These are phyloP conservation scores for Butorides virescens DNA, from an alignment of 2,113 vertebrate genomes.

Conservation along the genomic window DNA sequence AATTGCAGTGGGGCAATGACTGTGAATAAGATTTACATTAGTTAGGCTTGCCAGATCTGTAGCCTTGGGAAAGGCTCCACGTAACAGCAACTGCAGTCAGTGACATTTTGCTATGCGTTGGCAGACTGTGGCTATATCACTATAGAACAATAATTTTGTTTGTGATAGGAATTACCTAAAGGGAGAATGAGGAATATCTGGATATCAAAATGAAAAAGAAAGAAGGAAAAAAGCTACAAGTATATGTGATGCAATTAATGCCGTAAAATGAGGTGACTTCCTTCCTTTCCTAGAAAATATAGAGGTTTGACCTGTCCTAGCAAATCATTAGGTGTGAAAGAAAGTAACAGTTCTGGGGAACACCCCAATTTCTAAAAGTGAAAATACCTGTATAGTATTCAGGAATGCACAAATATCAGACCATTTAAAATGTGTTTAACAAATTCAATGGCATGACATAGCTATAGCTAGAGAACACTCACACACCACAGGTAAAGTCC, in stretches of 20 bases:
- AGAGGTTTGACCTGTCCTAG: background rate
- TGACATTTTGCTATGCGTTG: background rate
- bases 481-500: background rate
- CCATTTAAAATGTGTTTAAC: background rate
- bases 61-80: background rate
- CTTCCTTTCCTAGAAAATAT: background rate
- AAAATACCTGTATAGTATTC: background rate
- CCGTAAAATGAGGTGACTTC: background rate
- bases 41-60: background rate
- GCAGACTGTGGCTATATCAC: background rate
- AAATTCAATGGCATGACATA: accelerated
- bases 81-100: background rate
- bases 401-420: background rate
- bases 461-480: accelerated
- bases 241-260: background rate
- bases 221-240: background rate
- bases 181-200: background rate
- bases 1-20: background rate
- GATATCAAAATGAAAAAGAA: background rate
- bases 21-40: background rate
- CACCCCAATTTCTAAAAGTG: background rate
- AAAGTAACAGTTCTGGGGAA: background rate
- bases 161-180: background rate
- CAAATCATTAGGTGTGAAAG: background rate
- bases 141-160: background rate